These are phyloP conservation scores for Triplophysa siluroides DNA, from an alignment of 2,113 vertebrate species.

Conservation along the genomic window DNA sequence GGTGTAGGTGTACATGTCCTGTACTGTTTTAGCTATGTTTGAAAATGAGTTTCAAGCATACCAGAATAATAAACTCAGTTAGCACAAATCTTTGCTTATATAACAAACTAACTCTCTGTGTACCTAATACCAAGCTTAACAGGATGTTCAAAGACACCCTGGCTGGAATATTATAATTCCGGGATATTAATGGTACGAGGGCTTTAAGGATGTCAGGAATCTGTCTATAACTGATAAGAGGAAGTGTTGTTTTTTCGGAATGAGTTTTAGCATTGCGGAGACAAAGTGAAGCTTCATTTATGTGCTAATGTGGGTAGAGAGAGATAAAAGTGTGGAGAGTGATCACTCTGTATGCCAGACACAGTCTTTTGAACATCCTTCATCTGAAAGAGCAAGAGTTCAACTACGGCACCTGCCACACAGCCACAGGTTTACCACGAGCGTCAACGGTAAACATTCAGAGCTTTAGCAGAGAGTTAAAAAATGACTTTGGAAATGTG, in stretches of 20 bases:
- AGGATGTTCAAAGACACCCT: slow-evolving; percentile 45
- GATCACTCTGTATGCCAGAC: slow-evolving; percentile 77
- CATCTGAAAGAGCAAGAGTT: slow-evolving; percentile 67
- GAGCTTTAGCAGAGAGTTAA: slow-evolving; percentile 25
- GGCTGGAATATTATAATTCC: slow-evolving; percentile 48
- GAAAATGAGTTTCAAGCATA: slow-evolving; percentile 31
- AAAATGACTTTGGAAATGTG: slow-evolving; percentile 43
- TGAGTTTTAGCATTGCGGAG: slow-evolving; percentile 70
- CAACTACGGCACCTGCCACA: slow-evolving; percentile 73
- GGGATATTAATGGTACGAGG: slow-evolving; percentile 74
- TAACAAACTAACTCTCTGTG: slow-evolving; percentile 45
- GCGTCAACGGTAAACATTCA: slow-evolving; percentile 68
- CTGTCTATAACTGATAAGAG: slow-evolving; percentile 79
- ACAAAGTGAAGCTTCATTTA: slow-evolving; percentile 80
- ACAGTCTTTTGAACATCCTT: slow-evolving; percentile 77
- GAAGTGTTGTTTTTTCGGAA: slow-evolving; percentile 75
- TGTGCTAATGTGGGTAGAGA: slow-evolving; percentile 77
- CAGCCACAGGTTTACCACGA: slow-evolving; percentile 71
- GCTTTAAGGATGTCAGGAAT: slow-evolving; percentile 77
- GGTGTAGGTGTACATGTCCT: not conserved
- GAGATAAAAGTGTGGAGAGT: slow-evolving; percentile 77
- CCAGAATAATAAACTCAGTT: slow-evolving; percentile 49
- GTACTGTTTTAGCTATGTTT: not conserved
- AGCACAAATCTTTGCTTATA: slow-evolving; percentile 44
- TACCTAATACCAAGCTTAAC: slow-evolving; percentile 48